A percentile compares a stretch with the other conserved stretches of the same genome.
phyloP scores from a whole-genome alignment of 2,888 invertebrate genomes.

The Cryptus viduatorius region DNA sequence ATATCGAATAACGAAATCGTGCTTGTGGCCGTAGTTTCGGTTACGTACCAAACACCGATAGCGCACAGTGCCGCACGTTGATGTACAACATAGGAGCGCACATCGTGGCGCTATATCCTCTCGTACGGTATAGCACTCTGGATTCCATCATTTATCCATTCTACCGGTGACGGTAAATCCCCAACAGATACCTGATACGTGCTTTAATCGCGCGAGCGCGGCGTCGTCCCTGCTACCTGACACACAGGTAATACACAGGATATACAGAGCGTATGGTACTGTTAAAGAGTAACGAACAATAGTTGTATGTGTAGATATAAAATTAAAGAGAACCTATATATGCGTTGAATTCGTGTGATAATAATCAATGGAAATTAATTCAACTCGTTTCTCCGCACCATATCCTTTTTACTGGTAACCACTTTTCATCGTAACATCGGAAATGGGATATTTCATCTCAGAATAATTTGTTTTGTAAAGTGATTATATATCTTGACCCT shows the following conservation, averaged over 20 bases:
- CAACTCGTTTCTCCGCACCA: too few relatives aligned
- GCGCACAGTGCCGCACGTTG: slow-evolving; percentile 50
- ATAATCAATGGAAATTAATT: too few relatives aligned
- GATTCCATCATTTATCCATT: slow-evolving; percentile 81
- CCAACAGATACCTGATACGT: slow-evolving; percentile 77
- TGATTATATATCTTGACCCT: too few relatives aligned
- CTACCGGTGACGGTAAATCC: slow-evolving; percentile 78
- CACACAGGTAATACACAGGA: slow-evolving; percentile 37
- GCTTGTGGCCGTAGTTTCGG: slow-evolving; percentile 68
- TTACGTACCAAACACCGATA: slow-evolving; percentile 69
- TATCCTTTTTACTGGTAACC: too few relatives aligned
- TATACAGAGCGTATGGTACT: background rate
- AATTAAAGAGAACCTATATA: too few relatives aligned
- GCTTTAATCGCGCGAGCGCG: slow-evolving; percentile 78
- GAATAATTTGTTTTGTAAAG: too few relatives aligned
- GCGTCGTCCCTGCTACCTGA: slow-evolving; percentile 49
- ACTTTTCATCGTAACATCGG: too few relatives aligned
- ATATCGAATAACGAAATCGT: slow-evolving; percentile 73
- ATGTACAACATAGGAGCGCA: slow-evolving; percentile 11
- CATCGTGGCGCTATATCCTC: slow-evolving; percentile 16
- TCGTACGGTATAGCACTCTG: slow-evolving; percentile 42
- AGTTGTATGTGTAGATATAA: too few relatives aligned
- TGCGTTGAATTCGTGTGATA: too few relatives aligned
- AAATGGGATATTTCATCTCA: too few relatives aligned
- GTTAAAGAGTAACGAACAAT: too few relatives aligned